phyloP scores from a whole-genome alignment of 1,140 invertebrate species.

The Nephila pilipes region DNA sequence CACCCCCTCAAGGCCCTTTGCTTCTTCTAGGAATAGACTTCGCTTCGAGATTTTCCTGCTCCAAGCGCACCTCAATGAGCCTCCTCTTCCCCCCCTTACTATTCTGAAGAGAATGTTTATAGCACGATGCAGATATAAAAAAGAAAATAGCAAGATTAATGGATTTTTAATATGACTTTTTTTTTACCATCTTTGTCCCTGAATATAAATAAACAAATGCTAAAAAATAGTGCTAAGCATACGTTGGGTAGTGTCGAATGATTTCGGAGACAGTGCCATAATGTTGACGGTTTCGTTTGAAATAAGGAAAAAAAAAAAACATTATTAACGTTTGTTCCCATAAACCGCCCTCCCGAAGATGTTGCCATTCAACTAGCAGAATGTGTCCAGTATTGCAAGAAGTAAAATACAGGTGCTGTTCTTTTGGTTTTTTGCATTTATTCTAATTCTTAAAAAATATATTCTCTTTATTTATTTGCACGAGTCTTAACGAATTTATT shows the following conservation, averaged over 20 bases:
- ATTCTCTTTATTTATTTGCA: no score
- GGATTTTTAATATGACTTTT: conserved; percentile 47
- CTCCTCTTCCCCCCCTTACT: neutral
- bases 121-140: neutral
- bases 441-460: no score
- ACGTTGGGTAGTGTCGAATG: neutral
- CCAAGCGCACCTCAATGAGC: conserved; percentile 14
- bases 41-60: conserved; percentile 43
- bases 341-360: no score
- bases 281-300: no score
- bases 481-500: no score
- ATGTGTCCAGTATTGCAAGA: no score
- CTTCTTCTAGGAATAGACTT: conserved; percentile 20
- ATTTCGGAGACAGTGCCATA: no score
- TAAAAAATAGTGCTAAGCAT: neutral
- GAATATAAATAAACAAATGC: neutral
- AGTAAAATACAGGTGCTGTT: no score
- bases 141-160: conserved; percentile 44
- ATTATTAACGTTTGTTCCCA: no score
- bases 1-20: conserved; percentile 56
- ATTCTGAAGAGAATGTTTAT: neutral
- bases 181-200: conserved; percentile 22
- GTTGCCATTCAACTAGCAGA: no score
- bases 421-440: no score
- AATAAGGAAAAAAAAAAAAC: neutral